Evolutionary conservation across 2,113 vertebrate genomes (phyloP), one percentile per base, ranked within the genome.

Genomic region (Hippocampus guttulatus): DNA sequence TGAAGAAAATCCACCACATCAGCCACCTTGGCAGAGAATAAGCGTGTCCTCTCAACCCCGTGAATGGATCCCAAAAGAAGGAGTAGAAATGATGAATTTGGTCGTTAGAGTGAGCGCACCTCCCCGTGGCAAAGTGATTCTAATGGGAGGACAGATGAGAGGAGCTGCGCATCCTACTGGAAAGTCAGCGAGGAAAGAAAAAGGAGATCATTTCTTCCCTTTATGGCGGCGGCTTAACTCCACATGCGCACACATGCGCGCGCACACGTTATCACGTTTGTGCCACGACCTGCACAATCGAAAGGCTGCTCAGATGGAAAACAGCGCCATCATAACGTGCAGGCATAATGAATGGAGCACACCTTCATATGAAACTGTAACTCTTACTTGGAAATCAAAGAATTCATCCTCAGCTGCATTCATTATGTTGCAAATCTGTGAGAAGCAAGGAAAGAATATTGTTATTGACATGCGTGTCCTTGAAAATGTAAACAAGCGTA

Each of bases 391-490:
- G 71, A 90, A 90, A 0, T 20, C 0, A n/a, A 90, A 90, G n/a
- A 85, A 81, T 0, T 88, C 87, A 8, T 90, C 89, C 66, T 90
- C 61, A 2, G 64, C 84, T 9, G 85, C 83, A 7, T 90, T 89
- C 89, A 90, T 90, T 27, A 90, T 88, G 89, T 90, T 90, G 67
- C 89, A 90, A 16, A 90, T 90, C 89, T 90, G 86, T 74, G 25
- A n/a, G 23, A 15, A 54, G 58, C n/a, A 3, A 0, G 8, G 55
- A 64, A 65, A 55, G 2, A 8, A 21, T 47, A 8, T 47, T 8
- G 25, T 25, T 20, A 7, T 18, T 7, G 47, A 18, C 18, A 0
- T 51, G 5, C 6, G 1, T 51, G 47, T 18, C 16, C 47, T 51
- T 16, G 15, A 16, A 6, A 49, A 49, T 38, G 20, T 21, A 6